Evolutionary conservation across 2,888 invertebrate genomes (phyloP).

Genomic region (Rotaria macrura): DNA sequence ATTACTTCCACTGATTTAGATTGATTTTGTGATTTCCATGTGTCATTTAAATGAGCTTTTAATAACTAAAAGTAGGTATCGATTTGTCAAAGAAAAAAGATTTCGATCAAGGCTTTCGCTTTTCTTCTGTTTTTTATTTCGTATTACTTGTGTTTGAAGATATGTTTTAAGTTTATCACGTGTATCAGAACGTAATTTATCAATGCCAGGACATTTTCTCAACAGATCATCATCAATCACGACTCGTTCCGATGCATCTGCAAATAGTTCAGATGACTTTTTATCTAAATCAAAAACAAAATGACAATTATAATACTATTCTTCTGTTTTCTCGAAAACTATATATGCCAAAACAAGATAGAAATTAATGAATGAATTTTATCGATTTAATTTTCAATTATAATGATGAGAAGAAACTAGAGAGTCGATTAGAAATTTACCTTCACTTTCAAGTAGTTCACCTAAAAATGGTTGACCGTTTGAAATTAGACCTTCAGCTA

Average conservation of each 20-base stretch:
- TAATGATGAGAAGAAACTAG: no score
- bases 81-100: no score
- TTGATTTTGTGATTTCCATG: not conserved
- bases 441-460: conserved; percentile 13
- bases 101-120: no score
- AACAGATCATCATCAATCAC: not conserved
- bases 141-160: conserved; percentile 11
- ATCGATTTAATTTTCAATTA: no score
- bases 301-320: no score
- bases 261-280: not conserved
- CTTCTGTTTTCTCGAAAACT: no score
- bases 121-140: not conserved
- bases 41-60: not conserved
- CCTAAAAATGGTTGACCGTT: conserved; percentile 18
- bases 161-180: not conserved
- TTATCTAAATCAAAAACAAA: not conserved
- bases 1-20: not conserved
- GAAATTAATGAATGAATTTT: no score
- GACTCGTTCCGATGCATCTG: not conserved
- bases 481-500: not conserved
- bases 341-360: no score
- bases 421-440: not conserved
- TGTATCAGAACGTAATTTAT: not conserved
- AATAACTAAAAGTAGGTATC: not conserved
- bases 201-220: not conserved